Conservation (phyloP, 2,797 vertebrate species). For the Ciconia nigra region DNA sequence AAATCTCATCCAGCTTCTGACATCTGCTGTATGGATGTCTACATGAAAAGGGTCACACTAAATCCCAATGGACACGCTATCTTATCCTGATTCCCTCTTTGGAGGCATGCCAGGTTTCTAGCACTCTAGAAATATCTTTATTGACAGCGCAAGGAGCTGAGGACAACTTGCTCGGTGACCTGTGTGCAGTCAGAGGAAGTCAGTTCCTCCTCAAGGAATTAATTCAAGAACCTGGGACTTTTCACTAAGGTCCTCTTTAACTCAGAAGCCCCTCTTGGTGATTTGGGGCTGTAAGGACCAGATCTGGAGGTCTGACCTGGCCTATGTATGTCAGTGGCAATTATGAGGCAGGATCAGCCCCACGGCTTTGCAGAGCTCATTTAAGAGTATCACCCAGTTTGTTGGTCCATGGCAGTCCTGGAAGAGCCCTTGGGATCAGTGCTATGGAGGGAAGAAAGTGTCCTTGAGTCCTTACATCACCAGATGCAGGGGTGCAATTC, state of each 20-base stretch:
- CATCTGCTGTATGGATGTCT: neutral
- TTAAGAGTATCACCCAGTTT: neutral
- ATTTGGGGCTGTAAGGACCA: neutral
- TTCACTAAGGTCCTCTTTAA: neutral
- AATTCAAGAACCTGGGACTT: neutral
- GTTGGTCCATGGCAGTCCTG: accelerated
- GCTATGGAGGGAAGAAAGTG: neutral
- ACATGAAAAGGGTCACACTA: neutral
- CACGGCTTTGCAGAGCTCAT: neutral
- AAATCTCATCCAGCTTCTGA: neutral
- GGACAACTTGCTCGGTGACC: neutral
- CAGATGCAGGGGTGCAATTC: neutral
- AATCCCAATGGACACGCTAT: neutral
- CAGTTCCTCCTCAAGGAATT: neutral
- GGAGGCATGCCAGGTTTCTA: neutral
- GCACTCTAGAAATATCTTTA: neutral
- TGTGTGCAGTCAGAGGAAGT: neutral
- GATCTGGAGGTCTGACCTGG: neutral
- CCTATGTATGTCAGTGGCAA: neutral
- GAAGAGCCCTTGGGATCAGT: neutral
- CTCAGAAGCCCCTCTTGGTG: neutral
- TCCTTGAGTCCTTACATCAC: neutral
- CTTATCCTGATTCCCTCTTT: neutral
- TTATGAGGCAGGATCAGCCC: neutral
- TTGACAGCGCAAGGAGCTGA: neutral